Evolutionary conservation across 1,140 invertebrate species (phyloP), one percentile per base, ranked within the genome.

Genomic region (Drosophila fuyamai): DNA sequence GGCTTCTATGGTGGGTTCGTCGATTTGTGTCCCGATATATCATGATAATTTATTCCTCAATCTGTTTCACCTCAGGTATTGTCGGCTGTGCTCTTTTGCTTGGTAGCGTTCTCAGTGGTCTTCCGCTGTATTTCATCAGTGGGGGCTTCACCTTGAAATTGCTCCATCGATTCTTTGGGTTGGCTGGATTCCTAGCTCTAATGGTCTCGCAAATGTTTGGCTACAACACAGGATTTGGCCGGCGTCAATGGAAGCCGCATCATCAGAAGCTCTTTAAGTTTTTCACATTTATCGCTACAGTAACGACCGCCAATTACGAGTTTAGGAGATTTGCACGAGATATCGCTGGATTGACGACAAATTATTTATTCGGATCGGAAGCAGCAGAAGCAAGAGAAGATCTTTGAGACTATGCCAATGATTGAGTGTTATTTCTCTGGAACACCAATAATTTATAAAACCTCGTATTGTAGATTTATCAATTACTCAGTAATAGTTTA

Each of bases 151-250:
- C 66, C 29, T 61, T 85, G 13, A 61, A 89, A 43, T 44, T 86
- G 14, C 14, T 88, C 9, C 90, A 91, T 53, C 80, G 82, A 4
- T 73, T 81, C 23, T 81, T 77, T 4, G 75, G 78, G 12, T 44
- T 92, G 18, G 32, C 72, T 47, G 81, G 83, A 36, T 92, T 92
- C 46, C 32, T 90, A 7, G 41, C 71, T 1, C 70, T 86, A 27
- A 92, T 91, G 86, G 60, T 83, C 8, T 88, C 90, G 0, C 90
- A 92, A 67, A 80, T 90, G 51, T 85, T 72, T n/a, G 78, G 90
- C 60, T 92, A 92, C 54, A 81, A 90, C 23, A 92, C 90, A 14
- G 90, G 90, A 14, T 92, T 92, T 40, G 91, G 88, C 1, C 48
- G 60, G 1, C 84, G 90, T 9, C 91, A 92, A 32, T 86, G 88